These are phyloP conservation scores for Periophthalmus magnuspinnatus DNA, from an alignment of 2,797 vertebrate species.

Conservation along the genomic window DNA sequence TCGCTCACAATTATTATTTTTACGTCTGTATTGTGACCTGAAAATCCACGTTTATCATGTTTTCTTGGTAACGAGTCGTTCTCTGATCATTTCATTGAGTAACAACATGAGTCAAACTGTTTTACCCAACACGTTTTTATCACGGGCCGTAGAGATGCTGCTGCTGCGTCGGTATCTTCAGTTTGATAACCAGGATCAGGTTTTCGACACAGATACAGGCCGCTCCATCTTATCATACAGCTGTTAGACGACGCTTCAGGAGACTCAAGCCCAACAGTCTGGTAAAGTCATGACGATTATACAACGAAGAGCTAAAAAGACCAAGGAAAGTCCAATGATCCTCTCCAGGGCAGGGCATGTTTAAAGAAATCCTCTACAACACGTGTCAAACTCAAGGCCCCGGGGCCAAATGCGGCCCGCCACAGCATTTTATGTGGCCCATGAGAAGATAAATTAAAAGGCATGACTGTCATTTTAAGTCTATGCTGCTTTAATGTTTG, in stretches of 20 bases:
- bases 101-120: neutral
- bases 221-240: slow-evolving; percentile 67
- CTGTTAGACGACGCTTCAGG: slow-evolving; percentile 4
- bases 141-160: neutral
- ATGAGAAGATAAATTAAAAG: no score
- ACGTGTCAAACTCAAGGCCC: no score
- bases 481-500: no score
- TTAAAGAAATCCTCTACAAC: neutral
- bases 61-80: neutral
- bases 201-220: slow-evolving; percentile 45
- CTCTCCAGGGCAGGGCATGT: neutral
- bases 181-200: slow-evolving; percentile 45
- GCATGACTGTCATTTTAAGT: no score
- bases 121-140: neutral
- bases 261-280: neutral
- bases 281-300: neutral
- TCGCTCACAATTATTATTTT: neutral
- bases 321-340: neutral
- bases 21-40: neutral
- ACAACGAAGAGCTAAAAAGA: neutral
- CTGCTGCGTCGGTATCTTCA: slow-evolving; percentile 30
- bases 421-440: no score
- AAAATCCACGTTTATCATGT: no score
- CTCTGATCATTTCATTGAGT: neutral
- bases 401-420: no score